A percentile compares a stretch with the other conserved stretches of the same genome.
These are phyloP conservation scores for Seriola aureovittata DNA, from an alignment of 2,113 vertebrate genomes.

Conservation along the genomic window DNA sequence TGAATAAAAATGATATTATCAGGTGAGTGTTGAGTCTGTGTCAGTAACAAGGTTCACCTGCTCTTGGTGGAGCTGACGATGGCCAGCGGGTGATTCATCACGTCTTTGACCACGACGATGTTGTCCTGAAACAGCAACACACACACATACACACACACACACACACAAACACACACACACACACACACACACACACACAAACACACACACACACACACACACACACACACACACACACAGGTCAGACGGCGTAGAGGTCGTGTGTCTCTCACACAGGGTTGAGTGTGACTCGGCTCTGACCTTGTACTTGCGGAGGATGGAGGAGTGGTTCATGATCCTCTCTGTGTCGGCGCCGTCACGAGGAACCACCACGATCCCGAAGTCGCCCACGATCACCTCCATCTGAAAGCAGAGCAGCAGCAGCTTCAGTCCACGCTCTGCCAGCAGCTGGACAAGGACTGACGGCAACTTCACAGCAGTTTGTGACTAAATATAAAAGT, in stretches of 20 bases:
- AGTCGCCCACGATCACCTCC: slow-evolving; percentile 98
- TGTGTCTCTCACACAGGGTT: too few species aligned
- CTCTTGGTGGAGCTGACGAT: slow-evolving; percentile 98
- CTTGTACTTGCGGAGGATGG: slow-evolving; percentile 96
- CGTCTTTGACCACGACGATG: slow-evolving; percentile 93
- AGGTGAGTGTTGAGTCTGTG: too few species aligned
- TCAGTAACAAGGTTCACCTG: slow-evolving; percentile 84
- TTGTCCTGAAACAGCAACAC: slow-evolving; percentile 87
- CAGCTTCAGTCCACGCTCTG: too few species aligned
- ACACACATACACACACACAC: background rate
- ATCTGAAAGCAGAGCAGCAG: slow-evolving; percentile 84
- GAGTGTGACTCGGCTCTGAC: slow-evolving; percentile 71
- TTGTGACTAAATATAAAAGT: too few species aligned
- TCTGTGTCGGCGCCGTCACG: slow-evolving; percentile 94
- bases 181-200: slow-evolving; percentile 22
- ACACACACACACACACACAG: background rate
- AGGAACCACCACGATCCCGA: slow-evolving; percentile 97
- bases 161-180: background rate
- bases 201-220: background rate
- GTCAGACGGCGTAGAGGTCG: too few species aligned
- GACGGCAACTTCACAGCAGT: too few species aligned
- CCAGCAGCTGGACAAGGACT: too few species aligned
- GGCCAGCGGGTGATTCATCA: slow-evolving; percentile 93
- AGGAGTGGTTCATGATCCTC: slow-evolving; percentile 97
- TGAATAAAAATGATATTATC: too few species aligned